These are phyloP conservation scores for Meles meles DNA, from an alignment of 2,113 vertebrate genomes.

Conservation along the genomic window DNA sequence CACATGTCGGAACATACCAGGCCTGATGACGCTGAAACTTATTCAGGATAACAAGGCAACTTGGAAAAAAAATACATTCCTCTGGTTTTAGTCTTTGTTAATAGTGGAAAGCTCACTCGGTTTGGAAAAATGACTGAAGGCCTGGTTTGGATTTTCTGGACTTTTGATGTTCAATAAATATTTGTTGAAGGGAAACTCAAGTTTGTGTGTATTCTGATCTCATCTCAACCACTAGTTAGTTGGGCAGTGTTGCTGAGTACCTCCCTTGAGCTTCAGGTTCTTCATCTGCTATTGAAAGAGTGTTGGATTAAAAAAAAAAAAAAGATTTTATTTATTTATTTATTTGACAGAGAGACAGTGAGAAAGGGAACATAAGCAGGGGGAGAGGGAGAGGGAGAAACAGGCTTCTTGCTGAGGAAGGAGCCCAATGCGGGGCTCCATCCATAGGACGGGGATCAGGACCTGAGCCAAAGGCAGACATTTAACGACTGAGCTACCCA, in stretches of 20 bases:
- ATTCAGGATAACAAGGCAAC: not conserved
- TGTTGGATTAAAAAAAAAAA: not conserved
- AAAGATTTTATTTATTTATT: too few species aligned
- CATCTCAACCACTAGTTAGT: not conserved
- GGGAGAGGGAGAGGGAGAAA: too few species aligned
- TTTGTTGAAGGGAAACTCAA: not conserved
- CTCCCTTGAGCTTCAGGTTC: not conserved
- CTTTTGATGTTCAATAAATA: not conserved
- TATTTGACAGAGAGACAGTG: too few species aligned
- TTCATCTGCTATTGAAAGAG: not conserved
- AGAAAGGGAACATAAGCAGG: too few species aligned
- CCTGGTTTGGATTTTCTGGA: not conserved
- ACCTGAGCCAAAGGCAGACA: too few species aligned
- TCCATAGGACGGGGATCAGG: too few species aligned
- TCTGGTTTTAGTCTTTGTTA: conserved; percentile 24
- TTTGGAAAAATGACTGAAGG: not conserved
- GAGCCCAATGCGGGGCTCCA: too few species aligned
- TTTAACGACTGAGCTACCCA: too few species aligned
- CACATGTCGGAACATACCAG: not conserved
- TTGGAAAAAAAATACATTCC: not conserved
- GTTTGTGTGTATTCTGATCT: not conserved
- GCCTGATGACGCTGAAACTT: not conserved
- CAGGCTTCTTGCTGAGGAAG: too few species aligned
- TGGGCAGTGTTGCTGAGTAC: not conserved
- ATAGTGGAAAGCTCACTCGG: not conserved